Percentiles rank a stretch among this genome's conserved stretches.
Evolutionary conservation across 2,888 invertebrate species (phyloP).

Genomic region (Lampropteryx suffumata): DNA sequence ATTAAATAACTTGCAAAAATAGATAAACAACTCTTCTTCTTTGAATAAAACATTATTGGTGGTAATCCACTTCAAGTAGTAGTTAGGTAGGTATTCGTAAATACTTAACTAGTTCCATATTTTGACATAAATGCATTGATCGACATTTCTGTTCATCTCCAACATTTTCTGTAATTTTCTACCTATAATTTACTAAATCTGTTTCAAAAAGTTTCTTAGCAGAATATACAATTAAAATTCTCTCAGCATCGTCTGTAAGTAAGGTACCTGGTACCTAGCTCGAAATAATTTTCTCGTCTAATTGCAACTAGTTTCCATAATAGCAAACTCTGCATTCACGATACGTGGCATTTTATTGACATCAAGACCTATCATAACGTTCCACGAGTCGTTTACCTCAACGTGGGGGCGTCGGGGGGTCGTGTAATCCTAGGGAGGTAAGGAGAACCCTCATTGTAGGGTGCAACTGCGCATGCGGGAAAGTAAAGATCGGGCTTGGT

Average conservation of each 20-base stretch:
- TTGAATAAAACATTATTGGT: too few relatives aligned
- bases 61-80: too few relatives aligned
- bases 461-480: conserved; percentile 51
- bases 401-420: conserved; percentile 61
- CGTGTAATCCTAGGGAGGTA: conserved; percentile 51
- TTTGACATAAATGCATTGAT: too few relatives aligned
- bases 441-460: conserved; percentile 36
- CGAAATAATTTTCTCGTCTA: neutral
- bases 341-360: conserved; percentile 27
- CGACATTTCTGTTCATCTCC: too few relatives aligned
- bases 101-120: too few relatives aligned
- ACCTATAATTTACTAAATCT: too few relatives aligned
- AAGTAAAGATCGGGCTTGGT: conserved; percentile 45
- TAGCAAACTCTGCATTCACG: conserved; percentile 16
- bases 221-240: neutral
- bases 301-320: conserved; percentile 2
- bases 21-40: too few relatives aligned
- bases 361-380: conserved; percentile 76
- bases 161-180: too few relatives aligned
- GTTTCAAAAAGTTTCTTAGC: too few relatives aligned
- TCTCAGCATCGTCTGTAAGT: neutral
- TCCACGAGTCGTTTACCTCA: conserved; percentile 67
- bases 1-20: too few relatives aligned
- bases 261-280: too few relatives aligned
- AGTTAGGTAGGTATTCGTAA: too few relatives aligned